A percentile compares a stretch with the other conserved stretches of the same genome.
phyloP scores from a whole-genome alignment of 1,140 invertebrate genomes.

The Lasaia peninsularis region DNA sequence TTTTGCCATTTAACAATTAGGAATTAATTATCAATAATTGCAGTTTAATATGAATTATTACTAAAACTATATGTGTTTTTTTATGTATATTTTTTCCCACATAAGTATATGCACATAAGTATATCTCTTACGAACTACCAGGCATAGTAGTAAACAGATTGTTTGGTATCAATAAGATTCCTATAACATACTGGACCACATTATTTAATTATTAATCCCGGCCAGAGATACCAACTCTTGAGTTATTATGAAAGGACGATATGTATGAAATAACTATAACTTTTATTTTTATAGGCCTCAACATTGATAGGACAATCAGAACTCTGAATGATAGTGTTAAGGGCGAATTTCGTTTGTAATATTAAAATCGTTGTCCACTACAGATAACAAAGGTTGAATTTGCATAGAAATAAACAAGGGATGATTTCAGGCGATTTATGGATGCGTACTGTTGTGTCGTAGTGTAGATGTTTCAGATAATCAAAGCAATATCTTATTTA shows the following conservation, averaged over 20 bases:
- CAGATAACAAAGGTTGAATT: slow-evolving; percentile 40
- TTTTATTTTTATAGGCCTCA: slow-evolving; percentile 5
- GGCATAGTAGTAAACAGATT: no score
- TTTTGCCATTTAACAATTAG: no score
- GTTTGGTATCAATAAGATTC: no score
- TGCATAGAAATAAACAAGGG: slow-evolving; percentile 44
- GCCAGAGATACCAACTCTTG: not conserved
- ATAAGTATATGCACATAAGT: no score
- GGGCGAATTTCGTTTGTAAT: slow-evolving; percentile 20
- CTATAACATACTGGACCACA: not conserved
- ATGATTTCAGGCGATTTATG: slow-evolving; percentile 38
- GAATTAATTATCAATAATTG: no score
- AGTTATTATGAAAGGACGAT: not conserved
- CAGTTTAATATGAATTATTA: no score
- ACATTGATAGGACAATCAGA: not conserved
- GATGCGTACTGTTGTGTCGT: slow-evolving; percentile 22
- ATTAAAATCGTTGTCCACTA: slow-evolving; percentile 35
- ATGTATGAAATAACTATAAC: not conserved
- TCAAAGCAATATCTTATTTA: not conserved
- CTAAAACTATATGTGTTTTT: no score
- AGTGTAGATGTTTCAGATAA: slow-evolving; percentile 10
- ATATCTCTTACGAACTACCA: no score
- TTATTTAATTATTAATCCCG: not conserved
- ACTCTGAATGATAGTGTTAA: not conserved
- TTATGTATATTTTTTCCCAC: no score